Conservation (phyloP, 2,888 invertebrate genomes). For the Tolmerus cingulatus region DNA sequence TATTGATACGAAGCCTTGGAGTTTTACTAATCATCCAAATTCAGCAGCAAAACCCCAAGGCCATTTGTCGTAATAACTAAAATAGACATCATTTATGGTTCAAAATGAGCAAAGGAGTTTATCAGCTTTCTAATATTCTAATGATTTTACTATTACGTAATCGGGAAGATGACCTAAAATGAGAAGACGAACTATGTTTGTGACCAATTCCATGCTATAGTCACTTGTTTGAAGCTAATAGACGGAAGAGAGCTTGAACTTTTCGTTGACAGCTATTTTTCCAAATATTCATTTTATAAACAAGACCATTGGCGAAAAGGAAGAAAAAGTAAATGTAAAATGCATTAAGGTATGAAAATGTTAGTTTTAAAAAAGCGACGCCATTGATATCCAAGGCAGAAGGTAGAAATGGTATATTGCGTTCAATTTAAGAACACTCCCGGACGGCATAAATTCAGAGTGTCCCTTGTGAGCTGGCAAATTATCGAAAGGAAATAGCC, state of each 20-base stretch:
- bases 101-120: not conserved
- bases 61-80: not conserved
- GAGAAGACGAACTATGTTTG: too few species aligned
- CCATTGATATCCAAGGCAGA: not conserved
- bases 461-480: not conserved
- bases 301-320: not conserved
- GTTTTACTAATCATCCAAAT: too few species aligned
- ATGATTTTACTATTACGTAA: not conserved
- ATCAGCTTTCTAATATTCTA: not conserved
- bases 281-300: not conserved
- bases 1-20: too few species aligned
- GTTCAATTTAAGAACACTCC: not conserved
- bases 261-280: too few species aligned
- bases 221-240: too few species aligned
- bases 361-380: not conserved
- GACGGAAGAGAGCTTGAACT: too few species aligned
- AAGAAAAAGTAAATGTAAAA: not conserved
- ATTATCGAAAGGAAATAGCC: not conserved
- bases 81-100: not conserved
- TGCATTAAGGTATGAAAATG: not conserved
- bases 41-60: too few species aligned
- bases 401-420: not conserved
- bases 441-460: not conserved
- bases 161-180: not conserved
- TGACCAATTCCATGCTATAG: too few species aligned